phyloP scores from a whole-genome alignment of 1,140 invertebrate species.

The Drosophila paulistorum region DNA sequence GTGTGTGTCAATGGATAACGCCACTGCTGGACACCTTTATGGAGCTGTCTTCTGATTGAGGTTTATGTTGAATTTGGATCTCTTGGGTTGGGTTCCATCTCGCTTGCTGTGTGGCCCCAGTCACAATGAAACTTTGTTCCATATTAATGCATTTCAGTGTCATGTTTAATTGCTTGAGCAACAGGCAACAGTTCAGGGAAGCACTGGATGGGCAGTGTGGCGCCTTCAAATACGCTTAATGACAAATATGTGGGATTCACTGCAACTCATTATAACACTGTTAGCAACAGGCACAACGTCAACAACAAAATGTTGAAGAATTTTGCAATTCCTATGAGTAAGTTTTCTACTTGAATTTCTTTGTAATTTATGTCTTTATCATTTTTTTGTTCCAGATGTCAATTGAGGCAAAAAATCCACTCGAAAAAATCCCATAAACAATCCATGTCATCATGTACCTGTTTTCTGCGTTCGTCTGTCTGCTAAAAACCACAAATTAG shows the following conservation, averaged over 20 bases:
- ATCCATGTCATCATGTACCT: constrained; percentile 28
- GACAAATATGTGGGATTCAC: too few relatives aligned
- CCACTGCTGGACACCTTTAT: constrained; percentile 66
- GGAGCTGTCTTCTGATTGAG: constrained; percentile 21
- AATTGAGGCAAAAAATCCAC: constrained; percentile 22
- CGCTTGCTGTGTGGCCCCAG: constrained; percentile 38
- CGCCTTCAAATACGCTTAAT: not conserved
- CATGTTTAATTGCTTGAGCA: constrained; percentile 45
- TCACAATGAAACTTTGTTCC: constrained; percentile 42
- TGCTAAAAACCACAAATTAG: constrained; percentile 63
- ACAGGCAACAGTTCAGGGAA: constrained; percentile 11
- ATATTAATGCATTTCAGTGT: constrained; percentile 45
- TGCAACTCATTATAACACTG: too few relatives aligned
- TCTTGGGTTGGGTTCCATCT: constrained; percentile 29
- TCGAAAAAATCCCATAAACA: constrained; percentile 19
- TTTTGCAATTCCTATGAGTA: too few relatives aligned
- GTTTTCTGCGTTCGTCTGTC: constrained; percentile 2
- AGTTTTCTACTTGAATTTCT: too few relatives aligned
- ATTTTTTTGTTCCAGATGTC: not conserved
- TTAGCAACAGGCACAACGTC: too few relatives aligned
- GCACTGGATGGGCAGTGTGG: not conserved
- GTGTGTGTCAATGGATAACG: constrained; percentile 69
- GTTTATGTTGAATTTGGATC: not conserved
- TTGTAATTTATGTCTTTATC: too few relatives aligned
- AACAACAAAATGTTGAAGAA: not conserved